These are phyloP conservation scores for Notospermus geniculatus DNA, from an alignment of 1,140 invertebrate species.

Conservation along the genomic window DNA sequence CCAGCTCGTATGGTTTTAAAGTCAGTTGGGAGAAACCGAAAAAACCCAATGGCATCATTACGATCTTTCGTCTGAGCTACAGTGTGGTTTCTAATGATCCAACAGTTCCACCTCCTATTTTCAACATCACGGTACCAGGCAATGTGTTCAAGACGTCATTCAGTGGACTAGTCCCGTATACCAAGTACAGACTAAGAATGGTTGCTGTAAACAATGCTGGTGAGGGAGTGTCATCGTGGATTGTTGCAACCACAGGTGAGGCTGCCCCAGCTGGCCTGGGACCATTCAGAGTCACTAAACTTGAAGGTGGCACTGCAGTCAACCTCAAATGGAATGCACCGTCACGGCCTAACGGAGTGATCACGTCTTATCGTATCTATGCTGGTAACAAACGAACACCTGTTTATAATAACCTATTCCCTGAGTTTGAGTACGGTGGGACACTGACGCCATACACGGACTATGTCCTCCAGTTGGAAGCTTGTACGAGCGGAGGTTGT, in stretches of 20 bases:
- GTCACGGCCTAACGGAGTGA: conserved; percentile 38
- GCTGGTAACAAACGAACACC: conserved; percentile 28
- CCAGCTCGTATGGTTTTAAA: conserved; percentile 34
- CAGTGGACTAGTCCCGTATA: conserved; percentile 47
- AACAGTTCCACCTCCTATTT: conserved; percentile 14
- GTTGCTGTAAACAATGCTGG: conserved; percentile 42
- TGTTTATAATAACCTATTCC: conserved; percentile 40
- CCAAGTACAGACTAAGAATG: conserved; percentile 39
- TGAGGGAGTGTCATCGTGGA: conserved; percentile 29
- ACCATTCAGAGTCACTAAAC: conserved; percentile 40
- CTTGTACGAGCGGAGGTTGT: conserved; percentile 49
- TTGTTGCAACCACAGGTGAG: conserved; percentile 36
- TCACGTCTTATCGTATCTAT: conserved; percentile 40
- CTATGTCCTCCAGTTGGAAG: conserved; percentile 48
- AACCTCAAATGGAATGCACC: conserved; percentile 48
- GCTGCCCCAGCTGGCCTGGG: conserved; percentile 43
- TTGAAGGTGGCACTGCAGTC: conserved; percentile 36
- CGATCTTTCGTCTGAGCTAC: conserved; percentile 40
- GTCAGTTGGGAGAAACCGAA: conserved; percentile 39
- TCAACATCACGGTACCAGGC: conserved; percentile 26
- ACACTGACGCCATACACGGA: conserved; percentile 43
- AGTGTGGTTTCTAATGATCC: conserved; percentile 21
- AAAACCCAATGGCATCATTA: conserved; percentile 46
- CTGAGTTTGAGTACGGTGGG: conserved; percentile 43
- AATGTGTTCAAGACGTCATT: conserved; percentile 28